These are phyloP conservation scores for Drosophila kanekoi DNA, from an alignment of 2,888 invertebrate species.

Conservation along the genomic window DNA sequence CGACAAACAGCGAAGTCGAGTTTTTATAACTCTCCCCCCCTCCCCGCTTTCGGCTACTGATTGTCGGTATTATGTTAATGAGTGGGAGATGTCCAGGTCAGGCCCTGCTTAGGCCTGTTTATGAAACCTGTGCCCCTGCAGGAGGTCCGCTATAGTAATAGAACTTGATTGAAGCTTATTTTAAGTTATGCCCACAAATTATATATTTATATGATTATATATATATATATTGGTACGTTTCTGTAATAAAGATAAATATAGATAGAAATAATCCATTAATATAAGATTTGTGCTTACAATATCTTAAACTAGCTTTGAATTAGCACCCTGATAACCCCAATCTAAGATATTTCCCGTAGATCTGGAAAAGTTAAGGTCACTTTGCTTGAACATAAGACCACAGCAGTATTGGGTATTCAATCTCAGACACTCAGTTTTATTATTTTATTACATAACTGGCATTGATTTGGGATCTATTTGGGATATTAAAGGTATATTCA, in stretches of 20 bases:
- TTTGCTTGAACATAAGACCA: too few relatives aligned
- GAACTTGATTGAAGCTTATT: constrained; percentile 11
- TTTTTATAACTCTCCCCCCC: constrained; percentile 2
- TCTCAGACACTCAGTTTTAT: background rate
- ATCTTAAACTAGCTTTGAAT: background rate
- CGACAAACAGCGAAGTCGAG: constrained; percentile 17
- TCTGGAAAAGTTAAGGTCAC: too few relatives aligned
- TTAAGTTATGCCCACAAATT: background rate
- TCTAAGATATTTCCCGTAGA: too few relatives aligned
- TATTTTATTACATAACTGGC: background rate
- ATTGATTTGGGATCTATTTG: background rate
- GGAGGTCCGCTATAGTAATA: background rate
- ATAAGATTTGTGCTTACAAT: background rate
- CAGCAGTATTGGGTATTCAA: too few relatives aligned
- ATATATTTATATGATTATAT: background rate
- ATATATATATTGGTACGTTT: background rate
- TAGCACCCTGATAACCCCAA: too few relatives aligned
- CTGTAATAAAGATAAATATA: background rate
- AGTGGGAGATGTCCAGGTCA: constrained; percentile 15
- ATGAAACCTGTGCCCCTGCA: constrained; percentile 15
- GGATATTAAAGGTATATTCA: background rate
- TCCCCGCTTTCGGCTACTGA: background rate
- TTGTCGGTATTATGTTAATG: constrained; percentile 45
- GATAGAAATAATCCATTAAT: background rate
- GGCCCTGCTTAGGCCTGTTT: constrained; percentile 25